Conservation (phyloP, 2,797 vertebrate species). For the Oreortyx pictus region DNA sequence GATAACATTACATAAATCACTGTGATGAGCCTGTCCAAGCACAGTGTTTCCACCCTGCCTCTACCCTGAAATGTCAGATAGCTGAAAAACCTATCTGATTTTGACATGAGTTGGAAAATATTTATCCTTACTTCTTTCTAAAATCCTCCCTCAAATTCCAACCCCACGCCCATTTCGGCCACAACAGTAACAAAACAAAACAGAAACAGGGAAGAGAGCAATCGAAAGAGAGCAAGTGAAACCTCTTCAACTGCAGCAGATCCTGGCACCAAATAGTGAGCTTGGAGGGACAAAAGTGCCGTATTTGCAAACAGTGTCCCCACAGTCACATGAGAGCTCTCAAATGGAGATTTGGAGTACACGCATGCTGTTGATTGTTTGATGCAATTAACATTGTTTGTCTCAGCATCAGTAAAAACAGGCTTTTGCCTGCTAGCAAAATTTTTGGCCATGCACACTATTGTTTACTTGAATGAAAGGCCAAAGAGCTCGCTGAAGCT, state of each 20-base stretch:
- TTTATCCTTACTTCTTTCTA: conserved; percentile 13
- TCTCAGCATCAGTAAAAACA: conserved; percentile 31
- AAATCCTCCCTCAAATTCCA: not conserved
- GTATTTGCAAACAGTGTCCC: not conserved
- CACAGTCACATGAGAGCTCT: not conserved
- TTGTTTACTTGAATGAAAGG: conserved; percentile 35
- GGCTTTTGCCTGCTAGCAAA: conserved; percentile 17
- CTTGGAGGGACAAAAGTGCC: not conserved
- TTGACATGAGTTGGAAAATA: conserved; percentile 27
- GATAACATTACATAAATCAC: conserved; percentile 8
- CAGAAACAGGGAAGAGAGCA: not conserved
- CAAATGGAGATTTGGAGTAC: not conserved
- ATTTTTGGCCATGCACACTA: not conserved
- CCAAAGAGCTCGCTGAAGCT: not conserved
- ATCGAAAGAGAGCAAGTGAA: not conserved
- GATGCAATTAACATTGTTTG: conserved; percentile 27
- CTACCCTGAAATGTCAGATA: not conserved
- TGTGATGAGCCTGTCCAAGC: not conserved
- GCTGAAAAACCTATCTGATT: not conserved
- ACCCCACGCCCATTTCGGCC: not conserved
- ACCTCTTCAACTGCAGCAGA: not conserved
- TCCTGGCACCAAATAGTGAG: not conserved
- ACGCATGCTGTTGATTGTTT: not conserved
- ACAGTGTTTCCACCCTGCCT: conserved; percentile 8
- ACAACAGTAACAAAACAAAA: not conserved